Evolutionary conservation across 2,113 vertebrate species (phyloP), one percentile per base, ranked within the genome.

Genomic region (Aspidoscelis tigris): DNA sequence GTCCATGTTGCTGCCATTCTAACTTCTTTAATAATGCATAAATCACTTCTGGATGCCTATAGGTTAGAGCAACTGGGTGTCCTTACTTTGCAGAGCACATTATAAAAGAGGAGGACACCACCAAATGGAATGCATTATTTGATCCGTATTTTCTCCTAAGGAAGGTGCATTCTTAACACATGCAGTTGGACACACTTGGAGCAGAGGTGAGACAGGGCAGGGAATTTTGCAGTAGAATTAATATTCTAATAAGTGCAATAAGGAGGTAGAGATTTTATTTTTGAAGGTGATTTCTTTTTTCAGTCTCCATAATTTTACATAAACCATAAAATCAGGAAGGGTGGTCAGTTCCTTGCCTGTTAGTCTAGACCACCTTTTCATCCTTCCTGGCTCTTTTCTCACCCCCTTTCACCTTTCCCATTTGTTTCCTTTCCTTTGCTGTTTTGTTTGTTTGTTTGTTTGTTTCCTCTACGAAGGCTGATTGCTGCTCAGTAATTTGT

Each of bases 1-100:
- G 41, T 43, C 76, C 64, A 55, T 78, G 26, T 50, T 78, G 68
- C 68, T 84, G 83, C 61, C 68, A 58, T 84, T 78, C 76, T 78
- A 33, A 71, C 22, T 64, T 58, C 41, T 71, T 61, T 43, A 65
- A 74, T 64, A 64, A 70, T 69, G 41, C 68, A 64, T 84, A n/a
- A 7, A 24, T 78, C 16, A 26, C 12, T 55, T 76, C 21, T 69
- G 47, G 78, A 80, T 50, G 24, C 18, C 68, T 72, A 14, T 24
- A 22, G 53, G 33, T 14, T 20, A 21, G 66, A 70, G 16, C 14
- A 55, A 53, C 16, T 66, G 43, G 26, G 43, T 77, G 50, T 70
- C 41, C 41, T 66, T 22, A 10, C 53, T 58, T 10, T 24, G 43
- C 16, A 78, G 22, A 71, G 39, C 2, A 9, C 47, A 33, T 39